Conservation (phyloP, 2,888 invertebrate species). For the Melanotus villosus region DNA sequence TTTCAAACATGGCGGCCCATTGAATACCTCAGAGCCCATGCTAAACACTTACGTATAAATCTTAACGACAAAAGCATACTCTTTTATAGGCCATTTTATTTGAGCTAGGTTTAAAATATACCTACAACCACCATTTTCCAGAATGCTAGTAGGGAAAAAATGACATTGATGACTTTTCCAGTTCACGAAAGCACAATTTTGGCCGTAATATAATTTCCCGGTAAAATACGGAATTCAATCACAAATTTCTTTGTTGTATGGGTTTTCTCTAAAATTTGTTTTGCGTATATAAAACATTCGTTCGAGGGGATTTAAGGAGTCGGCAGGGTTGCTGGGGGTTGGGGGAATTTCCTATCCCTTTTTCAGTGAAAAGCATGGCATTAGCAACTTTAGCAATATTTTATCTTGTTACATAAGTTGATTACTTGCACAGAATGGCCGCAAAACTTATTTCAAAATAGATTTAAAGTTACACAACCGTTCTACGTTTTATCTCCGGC, state of each 20-base stretch:
- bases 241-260: constrained; percentile 46
- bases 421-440: constrained; percentile 52
- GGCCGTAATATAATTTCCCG: constrained; percentile 41
- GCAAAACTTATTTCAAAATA: constrained; percentile 48
- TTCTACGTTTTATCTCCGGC: constrained; percentile 44
- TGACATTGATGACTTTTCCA: constrained; percentile 44
- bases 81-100: constrained; percentile 45
- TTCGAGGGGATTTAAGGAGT: constrained; percentile 37
- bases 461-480: constrained; percentile 47
- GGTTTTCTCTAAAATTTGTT: constrained; percentile 46
- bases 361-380: constrained; percentile 49
- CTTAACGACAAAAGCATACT: constrained; percentile 44
- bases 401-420: constrained; percentile 58
- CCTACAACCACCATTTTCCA: constrained; percentile 19
- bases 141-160: constrained; percentile 22
- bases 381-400: constrained; percentile 57
- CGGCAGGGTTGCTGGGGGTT: background rate
- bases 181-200: constrained; percentile 41
- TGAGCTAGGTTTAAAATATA: constrained; percentile 32
- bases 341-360: constrained; percentile 39
- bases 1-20: constrained; percentile 52
- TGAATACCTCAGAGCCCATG: constrained; percentile 40
- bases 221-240: constrained; percentile 43
- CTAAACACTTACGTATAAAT: constrained; percentile 46
- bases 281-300: constrained; percentile 46